Percentiles rank a stretch among this genome's conserved stretches.
phyloP scores from a whole-genome alignment of 2,888 invertebrate species.

The Tetanocera ferruginea region DNA sequence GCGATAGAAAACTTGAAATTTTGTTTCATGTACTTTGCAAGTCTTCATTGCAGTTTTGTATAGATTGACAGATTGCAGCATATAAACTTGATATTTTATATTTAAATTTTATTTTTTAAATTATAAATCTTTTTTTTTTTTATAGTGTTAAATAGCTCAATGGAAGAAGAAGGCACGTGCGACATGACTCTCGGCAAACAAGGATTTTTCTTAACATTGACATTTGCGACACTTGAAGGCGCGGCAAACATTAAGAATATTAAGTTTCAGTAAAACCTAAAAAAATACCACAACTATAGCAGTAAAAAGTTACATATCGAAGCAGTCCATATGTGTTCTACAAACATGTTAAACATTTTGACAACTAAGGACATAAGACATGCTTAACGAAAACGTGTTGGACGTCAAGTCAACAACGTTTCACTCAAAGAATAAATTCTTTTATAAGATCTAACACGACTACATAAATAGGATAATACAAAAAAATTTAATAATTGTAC shows the following conservation, averaged over 20 bases:
- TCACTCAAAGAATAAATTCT: not conserved
- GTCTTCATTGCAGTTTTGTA: not conserved
- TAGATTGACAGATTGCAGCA: not conserved
- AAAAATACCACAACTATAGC: not conserved
- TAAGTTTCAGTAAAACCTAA: not conserved
- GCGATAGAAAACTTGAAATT: not conserved
- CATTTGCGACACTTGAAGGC: not conserved
- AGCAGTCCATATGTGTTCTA: not conserved
- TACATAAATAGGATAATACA: not conserved
- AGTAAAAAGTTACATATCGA: not conserved
- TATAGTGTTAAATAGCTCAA: not conserved
- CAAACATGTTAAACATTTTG: not conserved
- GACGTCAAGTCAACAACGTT: not conserved
- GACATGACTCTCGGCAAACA: not conserved
- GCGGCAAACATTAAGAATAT: slow-evolving; percentile 16
- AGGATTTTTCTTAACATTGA: not conserved
- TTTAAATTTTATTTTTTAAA: not conserved
- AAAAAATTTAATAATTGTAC: not conserved
- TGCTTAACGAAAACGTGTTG: not conserved
- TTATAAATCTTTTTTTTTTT: not conserved
- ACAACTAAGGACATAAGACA: not conserved
- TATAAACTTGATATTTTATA: not conserved
- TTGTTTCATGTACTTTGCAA: not conserved
- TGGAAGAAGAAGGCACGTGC: not conserved
- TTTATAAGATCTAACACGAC: too few species aligned